Percentiles rank a stretch among this genome's conserved stretches.
Conservation (phyloP, 92 coral and sea anemone species). For the Porites cylindrica region DNA sequence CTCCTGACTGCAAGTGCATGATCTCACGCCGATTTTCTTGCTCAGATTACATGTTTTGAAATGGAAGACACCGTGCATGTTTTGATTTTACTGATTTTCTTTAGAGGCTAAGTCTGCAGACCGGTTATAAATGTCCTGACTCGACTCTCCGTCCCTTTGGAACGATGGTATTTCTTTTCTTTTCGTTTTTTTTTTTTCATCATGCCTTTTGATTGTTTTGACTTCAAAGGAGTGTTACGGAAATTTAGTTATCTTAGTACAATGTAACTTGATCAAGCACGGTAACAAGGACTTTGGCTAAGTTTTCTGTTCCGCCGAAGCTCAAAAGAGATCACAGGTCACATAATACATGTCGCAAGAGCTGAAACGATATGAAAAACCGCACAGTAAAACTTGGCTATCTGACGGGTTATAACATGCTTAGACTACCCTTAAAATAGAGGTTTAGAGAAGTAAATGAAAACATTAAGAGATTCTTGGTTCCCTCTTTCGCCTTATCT, state of each 20-base stretch:
- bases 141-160: neutral
- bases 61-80: no score
- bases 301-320: neutral
- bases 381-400: neutral
- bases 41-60: no score
- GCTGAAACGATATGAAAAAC: constrained; percentile 11
- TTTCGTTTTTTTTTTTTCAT: no score
- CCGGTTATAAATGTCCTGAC: neutral
- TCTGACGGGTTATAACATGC: neutral
- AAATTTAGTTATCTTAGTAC: neutral
- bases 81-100: neutral
- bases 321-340: constrained; percentile 19
- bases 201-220: no score
- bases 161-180: neutral
- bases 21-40: no score
- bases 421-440: neutral
- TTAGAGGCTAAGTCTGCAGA: neutral
- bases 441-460: neutral
- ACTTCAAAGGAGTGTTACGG: neutral
- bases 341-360: neutral
- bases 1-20: no score
- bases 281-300: neutral
- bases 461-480: neutral
- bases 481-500: no score
- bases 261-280: neutral